These are phyloP conservation scores for Tetragnatha montana DNA, from an alignment of 2,888 invertebrate species.

Conservation along the genomic window DNA sequence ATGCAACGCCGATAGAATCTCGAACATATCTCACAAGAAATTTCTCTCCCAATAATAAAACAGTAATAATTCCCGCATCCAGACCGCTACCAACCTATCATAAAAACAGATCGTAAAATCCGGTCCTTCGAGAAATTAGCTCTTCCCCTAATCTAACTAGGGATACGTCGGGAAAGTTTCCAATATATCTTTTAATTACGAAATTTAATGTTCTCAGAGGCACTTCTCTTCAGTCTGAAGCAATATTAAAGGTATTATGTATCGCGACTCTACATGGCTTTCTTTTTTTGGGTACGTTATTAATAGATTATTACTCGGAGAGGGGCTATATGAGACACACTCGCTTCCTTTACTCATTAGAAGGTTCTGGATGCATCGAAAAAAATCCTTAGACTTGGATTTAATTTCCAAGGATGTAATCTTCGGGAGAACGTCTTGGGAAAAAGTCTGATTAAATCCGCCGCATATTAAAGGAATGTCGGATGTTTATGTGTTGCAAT, in stretches of 20 bases:
- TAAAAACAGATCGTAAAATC: slow-evolving; percentile 44
- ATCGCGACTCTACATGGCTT: background rate
- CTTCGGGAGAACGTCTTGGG: background rate
- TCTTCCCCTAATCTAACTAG: slow-evolving; percentile 9
- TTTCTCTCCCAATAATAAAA: background rate
- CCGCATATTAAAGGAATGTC: background rate
- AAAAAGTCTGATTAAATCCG: background rate
- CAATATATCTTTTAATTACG: slow-evolving; percentile 29
- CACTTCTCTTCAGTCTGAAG: background rate
- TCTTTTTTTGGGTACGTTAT: background rate
- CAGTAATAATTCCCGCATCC: background rate
- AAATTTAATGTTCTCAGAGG: slow-evolving; percentile 17
- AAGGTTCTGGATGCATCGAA: background rate
- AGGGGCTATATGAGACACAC: background rate
- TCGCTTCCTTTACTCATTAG: background rate
- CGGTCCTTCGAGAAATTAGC: slow-evolving; percentile 42
- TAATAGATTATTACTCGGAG: background rate
- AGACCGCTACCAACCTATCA: background rate
- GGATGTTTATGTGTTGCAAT: background rate
- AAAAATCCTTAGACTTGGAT: background rate
- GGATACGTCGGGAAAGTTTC: background rate
- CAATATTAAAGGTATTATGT: slow-evolving; percentile 2
- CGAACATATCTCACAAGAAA: background rate
- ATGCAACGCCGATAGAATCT: background rate
- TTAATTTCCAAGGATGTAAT: background rate